Evolutionary conservation across 2,888 invertebrate species (phyloP).

Genomic region (Cephus pulcher): DNA sequence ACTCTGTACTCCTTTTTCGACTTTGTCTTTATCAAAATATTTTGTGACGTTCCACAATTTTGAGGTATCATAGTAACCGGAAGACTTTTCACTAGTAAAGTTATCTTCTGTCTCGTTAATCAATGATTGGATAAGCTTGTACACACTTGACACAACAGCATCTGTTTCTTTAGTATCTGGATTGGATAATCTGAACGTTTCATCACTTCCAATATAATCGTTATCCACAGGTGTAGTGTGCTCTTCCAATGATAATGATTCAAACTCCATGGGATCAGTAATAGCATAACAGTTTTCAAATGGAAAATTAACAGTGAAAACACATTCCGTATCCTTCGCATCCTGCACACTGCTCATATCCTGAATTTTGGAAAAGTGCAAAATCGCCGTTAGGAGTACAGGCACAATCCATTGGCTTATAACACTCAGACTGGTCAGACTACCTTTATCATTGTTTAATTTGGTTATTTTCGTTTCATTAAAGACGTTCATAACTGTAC

Average conservation of each 20-base stretch:
- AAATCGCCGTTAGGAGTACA: constrained; percentile 37
- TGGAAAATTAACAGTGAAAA: constrained; percentile 44
- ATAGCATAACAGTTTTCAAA: constrained; percentile 40
- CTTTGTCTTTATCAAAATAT: constrained; percentile 16
- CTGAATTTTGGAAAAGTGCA: constrained; percentile 40
- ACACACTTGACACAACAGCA: constrained; percentile 45
- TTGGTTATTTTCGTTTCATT: constrained; percentile 5
- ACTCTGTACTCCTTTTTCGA: background rate
- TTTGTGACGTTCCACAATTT: constrained; percentile 27
- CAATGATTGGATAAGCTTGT: constrained; percentile 40
- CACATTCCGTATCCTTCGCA: constrained; percentile 37
- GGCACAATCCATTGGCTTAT: constrained; percentile 56
- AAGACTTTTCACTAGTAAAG: background rate
- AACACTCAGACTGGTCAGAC: constrained; percentile 37
- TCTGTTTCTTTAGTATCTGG: constrained; percentile 34
- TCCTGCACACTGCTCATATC: constrained; percentile 21
- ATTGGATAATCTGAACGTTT: constrained; percentile 22
- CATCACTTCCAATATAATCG: constrained; percentile 32
- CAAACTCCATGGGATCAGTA: constrained; percentile 4
- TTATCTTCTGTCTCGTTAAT: constrained; percentile 22
- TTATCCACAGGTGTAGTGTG: constrained; percentile 9
- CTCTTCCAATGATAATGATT: too few species aligned
- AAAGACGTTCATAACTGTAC: constrained; percentile 10
- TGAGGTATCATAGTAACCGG: constrained; percentile 17
- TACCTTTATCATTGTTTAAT: constrained; percentile 19